Base-by-base conservation (phyloP, 2,888 invertebrate species). In the Oeneis ivallda region DNA sequence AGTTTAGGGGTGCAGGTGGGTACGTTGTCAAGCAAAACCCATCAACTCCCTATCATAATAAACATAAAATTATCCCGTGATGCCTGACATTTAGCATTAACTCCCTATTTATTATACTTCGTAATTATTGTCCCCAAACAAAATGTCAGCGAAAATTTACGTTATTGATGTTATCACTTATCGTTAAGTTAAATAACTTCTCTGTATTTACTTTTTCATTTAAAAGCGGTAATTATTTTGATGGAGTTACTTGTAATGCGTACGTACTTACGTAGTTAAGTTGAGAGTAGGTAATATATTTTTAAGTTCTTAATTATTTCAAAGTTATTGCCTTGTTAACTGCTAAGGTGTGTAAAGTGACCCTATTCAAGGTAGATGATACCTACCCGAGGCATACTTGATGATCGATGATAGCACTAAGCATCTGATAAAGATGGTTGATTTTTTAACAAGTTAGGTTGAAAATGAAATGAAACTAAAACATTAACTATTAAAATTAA, bases 101-200 rank as follows among this genome's bases (percentile, higher is more conserved):
- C 34, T 15, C 53, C 34, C 53, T 17, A 37, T 54, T 60, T 37
- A 49, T 47, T 49, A 60, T 19, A 9, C 50, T 60, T 13, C 37
- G 58, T 58, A 56, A 56, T 56, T 7, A 39, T 41, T 19, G 54
- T 54, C 41, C 56, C 56, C 56, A 56, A 56, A 56, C 39, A 56
- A 57, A 67, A 67, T 67, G 67, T 67, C 64, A 67, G 56, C 43
- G 59, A 56, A 56, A 64, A 57, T 64, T 67, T 64, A 61, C 56
- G 56, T 64, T 34, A 67, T 67, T 43, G 54, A 49, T 63, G 53
- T 41, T 67, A 45, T 67, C 56, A 50, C 61, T 41, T 67, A 45
- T 67, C 56, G 56, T 64, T 57, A 52, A 19, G 19, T 17, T 56
- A 8, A 56, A 41, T 39, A 56, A 41, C 19, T 41, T 13, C 39